Evolutionary conservation across 2,888 invertebrate species (phyloP), one percentile per base, ranked within the genome.

Genomic region (Slavum lentiscoides): DNA sequence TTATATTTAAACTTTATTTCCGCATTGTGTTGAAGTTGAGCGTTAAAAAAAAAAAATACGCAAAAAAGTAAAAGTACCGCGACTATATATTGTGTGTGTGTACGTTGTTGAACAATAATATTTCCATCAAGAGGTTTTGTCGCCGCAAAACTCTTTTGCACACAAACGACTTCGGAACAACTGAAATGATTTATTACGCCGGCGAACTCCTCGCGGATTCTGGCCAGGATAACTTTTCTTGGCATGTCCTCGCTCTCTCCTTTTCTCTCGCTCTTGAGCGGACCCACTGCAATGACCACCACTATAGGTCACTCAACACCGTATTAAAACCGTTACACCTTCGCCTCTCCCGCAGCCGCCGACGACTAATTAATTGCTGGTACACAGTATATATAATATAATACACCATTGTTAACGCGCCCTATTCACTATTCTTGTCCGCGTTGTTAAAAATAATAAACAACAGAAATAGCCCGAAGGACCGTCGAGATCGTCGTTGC

Each of bases 141-240:
- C 68, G n/a, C 30, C 68, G n/a, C 43, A 43, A 59, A 61, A 53
- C 58, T 61, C 49, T 69, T 76, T 69, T 37, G 49, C 62, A 62
- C 75, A 9, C 59, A 68, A 76, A 59, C 59, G 68, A 76, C 59
- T 68, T 49, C 15, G 37, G n/a, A 58, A 77, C 59, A 62, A 61
- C 61, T 43, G 53, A 69, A 77, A 77, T 77, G 77, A 77, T 77
- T 69, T 69, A 77, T 76, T 43, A 9, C 68, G 67, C 68, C 8
- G 37, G 61, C 68, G 9, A 37, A 74, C 64, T 64, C 37, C 53
- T 37, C 61, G 23, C 55, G 66, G 53, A 30, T 30, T 30, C 37
- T 55, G 74, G 55, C 64, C 17, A 61, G 61, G 62, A 77, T 77
- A 77, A 69, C 69, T 77, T 77, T 77, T 69, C 61, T 77, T 77